A percentile compares a stretch with the other conserved stretches of the same genome.
phyloP scores from a whole-genome alignment of 2,888 invertebrate genomes.

The Caenorhabditis sp. region DNA sequence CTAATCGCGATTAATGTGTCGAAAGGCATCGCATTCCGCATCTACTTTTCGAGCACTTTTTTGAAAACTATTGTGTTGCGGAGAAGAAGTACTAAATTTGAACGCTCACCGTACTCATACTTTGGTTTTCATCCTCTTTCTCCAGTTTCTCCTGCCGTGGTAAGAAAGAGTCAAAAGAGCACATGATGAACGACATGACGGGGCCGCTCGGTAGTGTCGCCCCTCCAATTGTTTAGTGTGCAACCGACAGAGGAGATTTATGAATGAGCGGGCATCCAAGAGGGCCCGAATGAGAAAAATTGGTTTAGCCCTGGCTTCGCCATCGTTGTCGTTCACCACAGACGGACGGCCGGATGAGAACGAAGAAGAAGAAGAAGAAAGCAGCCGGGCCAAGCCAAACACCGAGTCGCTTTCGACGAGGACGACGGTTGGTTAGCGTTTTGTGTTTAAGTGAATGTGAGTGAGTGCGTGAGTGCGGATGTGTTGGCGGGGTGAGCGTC shows the following conservation, averaged over 20 bases:
- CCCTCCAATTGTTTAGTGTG: conserved; percentile 35
- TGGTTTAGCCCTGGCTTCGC: conserved; percentile 51
- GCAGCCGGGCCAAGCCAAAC: conserved; percentile 41
- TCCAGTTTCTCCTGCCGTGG: too few relatives aligned
- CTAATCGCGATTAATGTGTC: conserved; percentile 16
- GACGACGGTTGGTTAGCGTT: conserved; percentile 52
- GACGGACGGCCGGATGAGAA: conserved; percentile 33
- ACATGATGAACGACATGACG: background rate
- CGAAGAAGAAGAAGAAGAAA: conserved; percentile 26
- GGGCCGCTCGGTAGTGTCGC: background rate
- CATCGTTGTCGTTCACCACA: conserved; percentile 23
- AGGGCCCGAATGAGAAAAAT: conserved; percentile 51
- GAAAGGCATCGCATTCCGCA: background rate
- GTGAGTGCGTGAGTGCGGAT: conserved; percentile 49
- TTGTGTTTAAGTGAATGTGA: conserved; percentile 54
- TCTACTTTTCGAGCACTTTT: too few relatives aligned
- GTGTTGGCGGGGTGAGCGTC: conserved; percentile 40
- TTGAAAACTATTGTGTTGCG: background rate
- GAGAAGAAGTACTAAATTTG: background rate
- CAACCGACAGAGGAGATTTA: conserved; percentile 40
- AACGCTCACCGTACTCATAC: too few relatives aligned
- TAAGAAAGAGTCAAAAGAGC: background rate
- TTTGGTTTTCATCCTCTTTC: too few relatives aligned
- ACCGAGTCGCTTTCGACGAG: conserved; percentile 48
- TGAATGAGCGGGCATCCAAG: conserved; percentile 31